Evolutionary conservation across 1,140 invertebrate genomes (phyloP).

Genomic region (Macrobrachium nipponense): DNA sequence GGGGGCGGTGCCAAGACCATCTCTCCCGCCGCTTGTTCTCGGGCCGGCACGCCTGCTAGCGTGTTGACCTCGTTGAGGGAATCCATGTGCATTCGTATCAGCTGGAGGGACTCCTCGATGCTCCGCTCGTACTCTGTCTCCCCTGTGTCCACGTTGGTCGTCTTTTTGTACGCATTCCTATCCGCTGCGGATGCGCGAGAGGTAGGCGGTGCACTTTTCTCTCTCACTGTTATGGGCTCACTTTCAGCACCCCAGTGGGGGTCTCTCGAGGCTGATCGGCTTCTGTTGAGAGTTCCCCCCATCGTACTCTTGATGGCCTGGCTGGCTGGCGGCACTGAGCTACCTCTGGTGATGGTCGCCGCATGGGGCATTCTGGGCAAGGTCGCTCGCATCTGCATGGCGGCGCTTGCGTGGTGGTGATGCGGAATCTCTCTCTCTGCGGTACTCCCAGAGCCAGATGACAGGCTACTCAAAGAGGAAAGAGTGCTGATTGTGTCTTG

Average conservation of each 20-base stretch:
- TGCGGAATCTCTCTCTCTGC: conserved; percentile 47
- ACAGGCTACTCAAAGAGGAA: conserved; percentile 58
- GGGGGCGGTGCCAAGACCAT: conserved; percentile 81
- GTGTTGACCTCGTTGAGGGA: conserved; percentile 65
- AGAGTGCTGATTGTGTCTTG: conserved; percentile 60
- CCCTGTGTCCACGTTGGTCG: conserved; percentile 49
- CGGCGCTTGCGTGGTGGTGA: conserved; percentile 21
- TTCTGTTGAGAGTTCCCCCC: conserved; percentile 56
- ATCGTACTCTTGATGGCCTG: conserved; percentile 38
- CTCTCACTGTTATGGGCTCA: conserved; percentile 30
- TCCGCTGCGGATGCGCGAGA: conserved; percentile 18
- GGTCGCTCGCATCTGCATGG: conserved; percentile 48
- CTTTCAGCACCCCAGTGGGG: conserved; percentile 50
- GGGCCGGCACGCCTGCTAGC: conserved; percentile 55
- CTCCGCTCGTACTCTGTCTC: conserved; percentile 66
- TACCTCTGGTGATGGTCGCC: conserved; percentile 29
- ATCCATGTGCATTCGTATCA: conserved; percentile 69
- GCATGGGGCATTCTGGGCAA: conserved; percentile 43
- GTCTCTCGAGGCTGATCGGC: conserved; percentile 52
- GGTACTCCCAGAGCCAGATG: conserved; percentile 56
- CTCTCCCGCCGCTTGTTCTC: conserved; percentile 23
- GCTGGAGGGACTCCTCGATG: conserved; percentile 69
- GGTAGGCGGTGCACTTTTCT: conserved; percentile 44
- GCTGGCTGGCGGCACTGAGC: conserved; percentile 45
- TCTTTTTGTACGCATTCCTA: conserved; percentile 32